phyloP scores from a whole-genome alignment of 1,140 invertebrate species.

The Pantala flavescens region DNA sequence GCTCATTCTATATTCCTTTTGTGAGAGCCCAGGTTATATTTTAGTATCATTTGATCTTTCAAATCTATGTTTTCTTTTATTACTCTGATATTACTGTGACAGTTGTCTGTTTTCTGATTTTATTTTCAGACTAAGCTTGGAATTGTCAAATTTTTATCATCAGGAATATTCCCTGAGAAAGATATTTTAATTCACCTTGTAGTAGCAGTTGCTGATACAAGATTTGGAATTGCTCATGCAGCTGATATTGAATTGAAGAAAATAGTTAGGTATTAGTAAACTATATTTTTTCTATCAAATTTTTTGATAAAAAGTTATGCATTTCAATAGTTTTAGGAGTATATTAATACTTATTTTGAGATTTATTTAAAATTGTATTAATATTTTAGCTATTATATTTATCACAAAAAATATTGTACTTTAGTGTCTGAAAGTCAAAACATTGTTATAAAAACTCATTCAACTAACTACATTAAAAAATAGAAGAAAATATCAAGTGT shows the following conservation, averaged over 20 bases:
- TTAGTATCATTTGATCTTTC: neutral
- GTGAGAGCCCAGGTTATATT: neutral
- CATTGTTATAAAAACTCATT: no score
- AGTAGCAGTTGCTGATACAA: constrained; percentile 74
- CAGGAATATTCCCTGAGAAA: constrained; percentile 60
- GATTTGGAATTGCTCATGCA: constrained; percentile 67
- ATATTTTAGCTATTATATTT: constrained; percentile 17
- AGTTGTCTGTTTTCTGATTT: constrained; percentile 17
- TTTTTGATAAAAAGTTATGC: constrained; percentile 15
- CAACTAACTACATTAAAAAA: no score
- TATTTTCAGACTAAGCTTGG: constrained; percentile 55
- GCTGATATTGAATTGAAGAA: constrained; percentile 65
- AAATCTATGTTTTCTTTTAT: constrained; percentile 23
- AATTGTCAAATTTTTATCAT: constrained; percentile 69
- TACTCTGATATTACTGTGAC: neutral
- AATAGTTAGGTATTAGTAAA: constrained; percentile 48
- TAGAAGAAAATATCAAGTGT: no score
- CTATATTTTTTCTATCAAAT: constrained; percentile 27
- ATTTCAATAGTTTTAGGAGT: constrained; percentile 13
- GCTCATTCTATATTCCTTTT: no score
- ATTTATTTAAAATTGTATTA: no score
- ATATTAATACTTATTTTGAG: constrained; percentile 10
- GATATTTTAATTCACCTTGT: constrained; percentile 69
- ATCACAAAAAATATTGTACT: no score
- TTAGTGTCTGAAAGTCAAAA: no score